Evolutionary conservation across 2,888 invertebrate species (phyloP).

Genomic region (Aproaerema taeniolella): DNA sequence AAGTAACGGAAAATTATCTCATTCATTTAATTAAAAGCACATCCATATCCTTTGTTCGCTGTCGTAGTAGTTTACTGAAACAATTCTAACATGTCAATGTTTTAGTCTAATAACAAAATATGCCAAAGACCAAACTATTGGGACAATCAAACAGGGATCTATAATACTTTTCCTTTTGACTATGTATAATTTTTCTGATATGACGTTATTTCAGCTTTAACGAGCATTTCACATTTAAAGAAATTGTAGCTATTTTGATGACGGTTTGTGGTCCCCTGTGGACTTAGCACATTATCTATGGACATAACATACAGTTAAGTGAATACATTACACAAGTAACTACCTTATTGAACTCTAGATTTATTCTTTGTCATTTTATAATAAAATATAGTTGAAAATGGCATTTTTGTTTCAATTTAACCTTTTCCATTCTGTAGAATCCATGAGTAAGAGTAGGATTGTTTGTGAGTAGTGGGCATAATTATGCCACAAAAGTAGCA

Average conservation of each 20-base stretch:
- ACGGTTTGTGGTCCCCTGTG: conserved; percentile 41
- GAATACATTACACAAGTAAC: conserved; percentile 65
- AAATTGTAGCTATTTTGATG: conserved; percentile 57
- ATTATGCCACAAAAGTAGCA: too few relatives aligned
- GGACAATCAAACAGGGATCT: conserved; percentile 71
- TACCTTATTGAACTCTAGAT: conserved; percentile 80
- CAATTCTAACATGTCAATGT: conserved; percentile 49
- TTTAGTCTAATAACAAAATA: conserved; percentile 53
- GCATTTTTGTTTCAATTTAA: conserved; percentile 31
- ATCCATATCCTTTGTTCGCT: conserved; percentile 33
- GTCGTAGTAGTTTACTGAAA: conserved; percentile 33
- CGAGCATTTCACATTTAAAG: conserved; percentile 42
- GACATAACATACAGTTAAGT: conserved; percentile 56
- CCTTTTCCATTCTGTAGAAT: too few relatives aligned
- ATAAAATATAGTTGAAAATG: conserved; percentile 79
- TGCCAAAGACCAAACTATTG: conserved; percentile 72
- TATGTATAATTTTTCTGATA: conserved; percentile 37
- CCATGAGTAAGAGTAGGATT: too few relatives aligned
- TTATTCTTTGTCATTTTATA: conserved; percentile 85
- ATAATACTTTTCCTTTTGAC: conserved; percentile 60
- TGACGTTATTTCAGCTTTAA: conserved; percentile 49
- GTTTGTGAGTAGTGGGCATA: too few relatives aligned
- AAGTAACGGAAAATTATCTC: conserved; percentile 43
- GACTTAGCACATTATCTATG: conserved; percentile 34
- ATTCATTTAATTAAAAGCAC: conserved; percentile 38